A percentile compares a stretch with the other conserved stretches of the same genome.
These are phyloP conservation scores for Palloptera scutellata DNA, from an alignment of 2,888 invertebrate genomes.

Conservation along the genomic window DNA sequence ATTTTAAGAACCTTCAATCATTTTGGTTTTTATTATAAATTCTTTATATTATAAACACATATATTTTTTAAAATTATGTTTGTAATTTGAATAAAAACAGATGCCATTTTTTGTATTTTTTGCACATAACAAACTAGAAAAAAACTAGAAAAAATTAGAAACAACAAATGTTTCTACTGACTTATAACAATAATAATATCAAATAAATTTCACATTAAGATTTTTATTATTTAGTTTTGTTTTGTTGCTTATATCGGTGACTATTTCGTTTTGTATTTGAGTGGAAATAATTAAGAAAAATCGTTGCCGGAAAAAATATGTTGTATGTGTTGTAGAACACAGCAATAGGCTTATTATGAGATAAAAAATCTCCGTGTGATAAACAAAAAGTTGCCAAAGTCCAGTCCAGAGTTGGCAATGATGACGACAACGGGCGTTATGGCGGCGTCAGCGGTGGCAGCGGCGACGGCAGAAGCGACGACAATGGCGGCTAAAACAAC, in stretches of 20 bases:
- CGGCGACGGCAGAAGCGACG: conserved; percentile 35
- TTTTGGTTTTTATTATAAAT: too few relatives aligned
- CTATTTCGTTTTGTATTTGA: conserved; percentile 27
- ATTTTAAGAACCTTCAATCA: too few relatives aligned
- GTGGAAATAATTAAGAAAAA: conserved; percentile 45
- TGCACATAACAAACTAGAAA: too few relatives aligned
- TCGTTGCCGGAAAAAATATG: conserved; percentile 50
- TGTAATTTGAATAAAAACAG: too few relatives aligned
- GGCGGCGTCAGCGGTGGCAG: conserved; percentile 28
- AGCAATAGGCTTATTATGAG: conserved; percentile 61
- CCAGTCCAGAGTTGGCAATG: conserved; percentile 17
- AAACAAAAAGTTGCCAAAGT: conserved; percentile 47
- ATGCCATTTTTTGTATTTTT: too few relatives aligned
- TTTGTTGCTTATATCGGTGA: conserved; percentile 28
- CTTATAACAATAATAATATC: not conserved
- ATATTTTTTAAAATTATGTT: conserved; percentile 14
- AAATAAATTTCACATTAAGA: conserved; percentile 13
- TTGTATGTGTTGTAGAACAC: conserved; percentile 50
- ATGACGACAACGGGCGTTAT: conserved; percentile 11
- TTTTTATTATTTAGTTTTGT: conserved; percentile 16
- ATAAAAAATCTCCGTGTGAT: conserved; percentile 53
- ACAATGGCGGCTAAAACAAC: not conserved
- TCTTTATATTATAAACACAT: not conserved
- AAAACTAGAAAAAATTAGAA: too few relatives aligned
- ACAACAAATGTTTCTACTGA: too few relatives aligned